Evolutionary conservation across 2,113 vertebrate species (phyloP).

Genomic region (Solenodon paradoxus): DNA sequence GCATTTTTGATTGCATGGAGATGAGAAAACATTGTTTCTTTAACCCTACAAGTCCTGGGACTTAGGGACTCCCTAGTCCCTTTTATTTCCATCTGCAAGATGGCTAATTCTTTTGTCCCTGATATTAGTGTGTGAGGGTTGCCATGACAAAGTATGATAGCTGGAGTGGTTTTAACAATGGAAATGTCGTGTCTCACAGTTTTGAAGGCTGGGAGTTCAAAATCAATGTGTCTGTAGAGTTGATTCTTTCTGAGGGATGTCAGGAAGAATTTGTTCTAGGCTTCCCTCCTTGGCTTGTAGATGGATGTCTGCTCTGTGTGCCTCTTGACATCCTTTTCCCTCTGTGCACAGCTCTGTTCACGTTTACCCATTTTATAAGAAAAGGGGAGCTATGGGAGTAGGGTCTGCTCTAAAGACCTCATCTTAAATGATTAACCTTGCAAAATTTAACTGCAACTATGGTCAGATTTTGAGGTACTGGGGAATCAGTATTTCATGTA

Average conservation of each 20-base stretch:
- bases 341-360: background rate
- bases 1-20: too few species aligned
- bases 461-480: background rate
- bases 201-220: background rate
- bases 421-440: background rate
- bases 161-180: background rate
- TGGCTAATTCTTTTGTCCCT: background rate
- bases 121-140: background rate
- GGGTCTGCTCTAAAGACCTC: background rate
- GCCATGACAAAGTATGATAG: background rate
- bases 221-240: background rate
- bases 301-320: background rate
- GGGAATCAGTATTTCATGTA: too few species aligned
- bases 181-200: background rate
- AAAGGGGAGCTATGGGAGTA: background rate
- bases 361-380: background rate
- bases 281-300: background rate
- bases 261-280: background rate
- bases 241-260: background rate
- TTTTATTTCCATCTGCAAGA: background rate
- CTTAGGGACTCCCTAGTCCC: background rate
- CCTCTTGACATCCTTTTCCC: background rate
- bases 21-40: background rate
- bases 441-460: background rate
- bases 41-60: background rate